Conservation (phyloP, 2,113 vertebrate genomes). For the Oryzias celebensis region DNA sequence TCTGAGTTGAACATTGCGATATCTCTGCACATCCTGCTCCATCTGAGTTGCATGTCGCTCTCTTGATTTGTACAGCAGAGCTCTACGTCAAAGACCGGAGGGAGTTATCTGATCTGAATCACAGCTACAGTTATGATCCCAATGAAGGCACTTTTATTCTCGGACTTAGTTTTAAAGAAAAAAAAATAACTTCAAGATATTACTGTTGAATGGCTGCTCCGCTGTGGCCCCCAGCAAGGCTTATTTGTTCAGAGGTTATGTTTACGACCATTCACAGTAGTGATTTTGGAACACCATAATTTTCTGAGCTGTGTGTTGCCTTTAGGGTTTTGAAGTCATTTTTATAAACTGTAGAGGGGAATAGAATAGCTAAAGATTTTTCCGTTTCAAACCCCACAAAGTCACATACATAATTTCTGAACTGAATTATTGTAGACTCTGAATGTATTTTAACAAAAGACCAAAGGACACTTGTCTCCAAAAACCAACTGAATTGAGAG, state of each 20-base stretch:
- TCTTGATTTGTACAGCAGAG: constrained; percentile 59
- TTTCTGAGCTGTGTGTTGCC: constrained; percentile 23
- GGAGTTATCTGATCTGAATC: constrained; percentile 52
- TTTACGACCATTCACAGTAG: constrained; percentile 53
- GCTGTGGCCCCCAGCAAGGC: constrained; percentile 24
- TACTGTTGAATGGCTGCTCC: constrained; percentile 46
- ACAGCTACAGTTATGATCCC: constrained; percentile 44
- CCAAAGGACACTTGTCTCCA: no score
- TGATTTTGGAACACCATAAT: constrained; percentile 33
- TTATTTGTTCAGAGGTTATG: constrained; percentile 56
- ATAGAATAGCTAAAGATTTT: constrained; percentile 30
- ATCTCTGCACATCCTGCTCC: constrained; percentile 49
- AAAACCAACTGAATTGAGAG: no score
- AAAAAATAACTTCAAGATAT: constrained; percentile 36
- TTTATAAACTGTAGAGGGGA: constrained; percentile 37
- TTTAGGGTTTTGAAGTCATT: constrained; percentile 27
- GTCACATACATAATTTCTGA: constrained; percentile 10
- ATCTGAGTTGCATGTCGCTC: constrained; percentile 53
- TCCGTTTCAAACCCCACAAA: constrained; percentile 24
- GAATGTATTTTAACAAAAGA: no score
- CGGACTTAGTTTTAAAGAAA: constrained; percentile 29
- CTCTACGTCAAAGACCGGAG: constrained; percentile 51
- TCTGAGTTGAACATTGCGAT: constrained; percentile 60
- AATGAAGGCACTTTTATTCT: constrained; percentile 61
- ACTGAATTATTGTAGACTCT: no score